Conservation (phyloP, 2,888 invertebrate genomes). For the Trachelus tabidus region DNA sequence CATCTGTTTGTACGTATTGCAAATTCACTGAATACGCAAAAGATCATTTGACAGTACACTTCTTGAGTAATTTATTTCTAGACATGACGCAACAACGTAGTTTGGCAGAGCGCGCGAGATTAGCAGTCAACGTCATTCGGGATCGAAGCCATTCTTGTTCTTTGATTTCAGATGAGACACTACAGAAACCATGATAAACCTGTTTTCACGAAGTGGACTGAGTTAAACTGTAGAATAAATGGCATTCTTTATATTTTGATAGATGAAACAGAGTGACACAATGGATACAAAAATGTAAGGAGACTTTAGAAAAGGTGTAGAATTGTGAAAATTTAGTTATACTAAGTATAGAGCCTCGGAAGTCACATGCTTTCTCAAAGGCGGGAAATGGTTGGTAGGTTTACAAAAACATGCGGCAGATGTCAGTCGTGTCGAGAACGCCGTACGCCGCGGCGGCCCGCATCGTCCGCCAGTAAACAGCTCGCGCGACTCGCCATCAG, state of each 20-base stretch:
- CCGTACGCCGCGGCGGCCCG: constrained; percentile 35
- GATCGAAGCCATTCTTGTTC: background rate
- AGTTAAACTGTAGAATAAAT: background rate
- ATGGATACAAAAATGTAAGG: background rate
- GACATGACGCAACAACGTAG: background rate
- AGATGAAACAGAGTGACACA: background rate
- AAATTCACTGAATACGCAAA: background rate
- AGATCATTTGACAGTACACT: background rate
- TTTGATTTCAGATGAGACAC: background rate
- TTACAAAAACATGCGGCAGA: constrained; percentile 12
- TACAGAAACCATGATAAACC: background rate
- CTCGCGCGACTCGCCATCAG: constrained; percentile 13
- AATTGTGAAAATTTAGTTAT: background rate
- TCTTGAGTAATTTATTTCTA: background rate
- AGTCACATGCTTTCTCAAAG: constrained; percentile 20
- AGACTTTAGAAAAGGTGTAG: background rate
- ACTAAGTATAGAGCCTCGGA: constrained; percentile 4
- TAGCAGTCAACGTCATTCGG: background rate
- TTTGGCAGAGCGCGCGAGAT: background rate
- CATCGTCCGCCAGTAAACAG: constrained; percentile 43
- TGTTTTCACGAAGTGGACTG: background rate
- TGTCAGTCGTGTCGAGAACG: background rate
- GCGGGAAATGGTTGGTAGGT: constrained; percentile 22
- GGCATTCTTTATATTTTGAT: background rate
- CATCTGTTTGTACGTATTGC: background rate